Conservation (phyloP, 2,113 vertebrate species). For the Gambusia affinis region DNA sequence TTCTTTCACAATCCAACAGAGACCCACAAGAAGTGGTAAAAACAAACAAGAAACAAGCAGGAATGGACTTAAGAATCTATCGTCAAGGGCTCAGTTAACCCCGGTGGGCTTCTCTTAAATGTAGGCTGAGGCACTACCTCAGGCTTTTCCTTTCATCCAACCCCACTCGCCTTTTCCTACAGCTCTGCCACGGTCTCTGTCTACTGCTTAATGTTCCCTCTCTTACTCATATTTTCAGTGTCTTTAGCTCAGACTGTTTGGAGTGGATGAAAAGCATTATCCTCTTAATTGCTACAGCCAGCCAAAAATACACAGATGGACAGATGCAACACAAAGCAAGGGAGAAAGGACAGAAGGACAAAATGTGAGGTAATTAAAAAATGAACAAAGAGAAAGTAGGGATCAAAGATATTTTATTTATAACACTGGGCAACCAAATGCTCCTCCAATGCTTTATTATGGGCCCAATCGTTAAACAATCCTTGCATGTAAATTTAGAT, state of each 20-base stretch:
- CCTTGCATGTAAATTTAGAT: not conserved
- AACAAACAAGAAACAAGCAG: conserved; percentile 11
- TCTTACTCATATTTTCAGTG: conserved; percentile 30
- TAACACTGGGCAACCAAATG: conserved; percentile 11
- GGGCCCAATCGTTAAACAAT: not conserved
- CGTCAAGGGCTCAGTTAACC: conserved; percentile 52
- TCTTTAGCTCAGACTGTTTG: conserved; percentile 49
- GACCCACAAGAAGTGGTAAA: conserved; percentile 16
- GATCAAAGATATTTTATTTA: conserved; percentile 34
- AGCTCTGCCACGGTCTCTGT: conserved; percentile 37
- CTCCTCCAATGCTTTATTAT: not conserved
- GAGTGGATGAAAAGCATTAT: conserved; percentile 52
- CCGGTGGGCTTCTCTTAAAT: conserved; percentile 54
- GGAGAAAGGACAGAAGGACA: conserved; percentile 10
- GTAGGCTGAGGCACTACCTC: conserved; percentile 64
- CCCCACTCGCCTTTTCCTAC: conserved; percentile 26
- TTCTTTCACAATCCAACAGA: conserved; percentile 6
- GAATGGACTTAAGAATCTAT: conserved; percentile 32
- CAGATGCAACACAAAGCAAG: conserved; percentile 6
- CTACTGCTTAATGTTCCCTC: conserved; percentile 25
- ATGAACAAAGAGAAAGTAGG: conserved; percentile 23
- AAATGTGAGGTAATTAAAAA: conserved; percentile 32
- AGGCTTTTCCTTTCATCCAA: conserved; percentile 59
- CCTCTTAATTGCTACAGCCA: conserved; percentile 45
- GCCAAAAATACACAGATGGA: conserved; percentile 48